These are phyloP conservation scores for Chrosomus eos DNA, from an alignment of 2,797 vertebrate genomes.

Conservation along the genomic window DNA sequence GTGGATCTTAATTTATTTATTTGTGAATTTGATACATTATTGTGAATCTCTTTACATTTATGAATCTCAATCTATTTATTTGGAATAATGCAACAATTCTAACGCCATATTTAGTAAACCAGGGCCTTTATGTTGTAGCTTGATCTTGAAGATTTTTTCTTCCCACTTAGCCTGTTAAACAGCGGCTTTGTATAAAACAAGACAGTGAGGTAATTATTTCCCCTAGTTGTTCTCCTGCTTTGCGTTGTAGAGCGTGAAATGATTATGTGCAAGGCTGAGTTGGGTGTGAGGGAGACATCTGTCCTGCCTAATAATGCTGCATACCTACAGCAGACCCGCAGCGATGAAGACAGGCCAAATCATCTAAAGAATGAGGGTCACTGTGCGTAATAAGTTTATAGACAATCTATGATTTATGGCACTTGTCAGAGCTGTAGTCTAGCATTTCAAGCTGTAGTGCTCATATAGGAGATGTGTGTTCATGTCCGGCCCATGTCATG, in stretches of 20 bases:
- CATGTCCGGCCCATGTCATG: conserved; percentile 5
- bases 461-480: neutral
- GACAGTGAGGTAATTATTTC: conserved; percentile 69
- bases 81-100: too few relatives aligned
- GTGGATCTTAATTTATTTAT: too few relatives aligned
- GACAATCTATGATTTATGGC: conserved; percentile 30
- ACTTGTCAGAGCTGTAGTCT: conserved; percentile 7
- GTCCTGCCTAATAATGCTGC: conserved; percentile 72
- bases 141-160: conserved; percentile 49
- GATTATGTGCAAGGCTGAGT: conserved; percentile 61
- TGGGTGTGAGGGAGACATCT: conserved; percentile 70
- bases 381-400: conserved; percentile 22
- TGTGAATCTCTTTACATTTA: too few relatives aligned
- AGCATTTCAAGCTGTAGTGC: neutral
- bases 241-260: conserved; percentile 68
- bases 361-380: conserved; percentile 46
- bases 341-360: conserved; percentile 66
- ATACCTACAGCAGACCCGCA: conserved; percentile 48
- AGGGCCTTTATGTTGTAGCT: conserved; percentile 50
- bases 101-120: neutral
- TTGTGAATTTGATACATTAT: too few relatives aligned
- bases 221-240: conserved; percentile 62
- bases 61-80: too few relatives aligned
- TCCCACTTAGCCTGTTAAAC: conserved; percentile 60
- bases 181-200: conserved; percentile 61